Conservation (phyloP, 2,888 invertebrate genomes). For the Lasioglossum calceatum region DNA sequence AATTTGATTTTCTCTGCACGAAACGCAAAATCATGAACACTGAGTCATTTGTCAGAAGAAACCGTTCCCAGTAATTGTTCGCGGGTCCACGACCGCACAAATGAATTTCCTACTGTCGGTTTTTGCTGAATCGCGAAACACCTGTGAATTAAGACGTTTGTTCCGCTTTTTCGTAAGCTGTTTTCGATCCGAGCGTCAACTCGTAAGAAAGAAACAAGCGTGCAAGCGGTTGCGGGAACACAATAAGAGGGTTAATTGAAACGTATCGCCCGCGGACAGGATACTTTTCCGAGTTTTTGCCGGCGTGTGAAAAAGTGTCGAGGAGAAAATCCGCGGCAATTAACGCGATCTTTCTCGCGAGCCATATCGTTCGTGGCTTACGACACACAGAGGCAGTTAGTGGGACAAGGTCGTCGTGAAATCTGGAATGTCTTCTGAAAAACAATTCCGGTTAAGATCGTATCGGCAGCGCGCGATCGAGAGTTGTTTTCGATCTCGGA, state of each 20-base stretch:
- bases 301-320: neutral
- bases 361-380: slow-evolving; percentile 31
- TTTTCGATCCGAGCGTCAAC: neutral
- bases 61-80: neutral
- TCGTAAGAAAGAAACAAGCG: neutral
- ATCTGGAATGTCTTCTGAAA: slow-evolving; percentile 56
- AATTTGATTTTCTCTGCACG: neutral
- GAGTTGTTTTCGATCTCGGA: neutral
- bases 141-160: neutral
- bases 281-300: slow-evolving; percentile 2
- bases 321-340: slow-evolving; percentile 25
- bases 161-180: slow-evolving; percentile 2
- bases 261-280: neutral
- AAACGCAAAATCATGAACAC: neutral
- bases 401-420: slow-evolving; percentile 59
- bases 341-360: slow-evolving; percentile 4
- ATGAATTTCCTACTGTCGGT: neutral
- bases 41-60: neutral
- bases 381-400: slow-evolving; percentile 39
- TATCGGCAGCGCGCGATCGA: neutral
- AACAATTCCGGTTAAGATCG: slow-evolving; percentile 47
- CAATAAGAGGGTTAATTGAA: neutral
- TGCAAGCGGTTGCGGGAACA: neutral
- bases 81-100: neutral
- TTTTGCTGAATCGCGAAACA: neutral